Evolutionary conservation across 2,113 vertebrate species (phyloP).

Genomic region (Microtus richardsoni): DNA sequence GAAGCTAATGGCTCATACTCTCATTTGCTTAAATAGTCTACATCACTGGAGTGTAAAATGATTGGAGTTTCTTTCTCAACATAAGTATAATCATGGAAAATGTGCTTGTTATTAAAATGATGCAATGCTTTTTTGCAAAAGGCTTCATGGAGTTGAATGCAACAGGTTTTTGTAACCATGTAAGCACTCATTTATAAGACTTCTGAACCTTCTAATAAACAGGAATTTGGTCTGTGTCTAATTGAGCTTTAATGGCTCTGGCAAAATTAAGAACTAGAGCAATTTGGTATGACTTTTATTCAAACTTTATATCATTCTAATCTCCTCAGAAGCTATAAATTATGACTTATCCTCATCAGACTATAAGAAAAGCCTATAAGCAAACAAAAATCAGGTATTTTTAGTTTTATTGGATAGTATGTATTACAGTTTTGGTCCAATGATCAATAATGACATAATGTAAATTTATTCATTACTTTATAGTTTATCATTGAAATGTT

Average conservation of each 20-base stretch:
- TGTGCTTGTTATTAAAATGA: conserved; percentile 64
- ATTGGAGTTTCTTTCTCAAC: conserved; percentile 46
- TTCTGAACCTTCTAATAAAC: conserved; percentile 55
- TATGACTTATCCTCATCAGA: conserved; percentile 57
- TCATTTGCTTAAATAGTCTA: conserved; percentile 66
- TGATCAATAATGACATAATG: conserved; percentile 50
- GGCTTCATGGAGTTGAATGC: conserved; percentile 33
- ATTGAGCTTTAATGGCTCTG: conserved; percentile 68
- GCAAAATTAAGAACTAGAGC: conserved; percentile 71
- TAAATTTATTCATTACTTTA: conserved; percentile 34
- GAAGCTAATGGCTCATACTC: conserved; percentile 46
- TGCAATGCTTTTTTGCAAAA: conserved; percentile 53
- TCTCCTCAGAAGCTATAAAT: conserved; percentile 60
- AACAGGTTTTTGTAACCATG: conserved; percentile 34
- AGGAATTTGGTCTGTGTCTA: conserved; percentile 70
- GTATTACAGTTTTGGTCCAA: conserved; percentile 9
- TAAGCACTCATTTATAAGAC: conserved; percentile 69
- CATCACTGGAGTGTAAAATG: conserved; percentile 69
- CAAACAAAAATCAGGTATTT: conserved; percentile 55
- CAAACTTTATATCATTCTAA: conserved; percentile 57
- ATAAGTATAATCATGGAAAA: conserved; percentile 51
- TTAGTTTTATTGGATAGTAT: conserved; percentile 62
- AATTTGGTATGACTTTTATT: conserved; percentile 71
- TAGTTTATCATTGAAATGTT: conserved; percentile 13
- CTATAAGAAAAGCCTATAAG: conserved; percentile 48